These are phyloP conservation scores for Alviniconcha strummeri DNA, from an alignment of 2,888 invertebrate species.

Conservation along the genomic window DNA sequence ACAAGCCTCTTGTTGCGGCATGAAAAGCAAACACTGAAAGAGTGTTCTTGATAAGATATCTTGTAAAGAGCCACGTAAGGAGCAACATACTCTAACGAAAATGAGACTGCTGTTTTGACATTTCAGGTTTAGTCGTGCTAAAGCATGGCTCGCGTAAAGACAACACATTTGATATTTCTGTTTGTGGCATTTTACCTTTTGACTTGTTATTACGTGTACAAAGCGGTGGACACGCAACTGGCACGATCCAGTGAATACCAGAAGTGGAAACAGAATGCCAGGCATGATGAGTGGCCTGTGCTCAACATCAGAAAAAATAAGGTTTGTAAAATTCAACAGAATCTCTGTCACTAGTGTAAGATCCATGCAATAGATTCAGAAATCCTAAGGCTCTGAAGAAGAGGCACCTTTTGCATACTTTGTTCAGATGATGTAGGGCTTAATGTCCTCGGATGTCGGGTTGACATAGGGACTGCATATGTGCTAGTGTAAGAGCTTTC, in stretches of 20 bases:
- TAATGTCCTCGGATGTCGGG: no score
- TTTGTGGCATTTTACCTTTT: conserved; percentile 15
- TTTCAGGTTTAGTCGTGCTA: not conserved
- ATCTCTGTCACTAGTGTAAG: no score
- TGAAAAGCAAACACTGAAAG: conserved; percentile 15
- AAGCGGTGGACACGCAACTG: conserved; percentile 21
- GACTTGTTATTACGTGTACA: conserved; percentile 27
- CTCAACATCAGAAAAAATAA: conserved; percentile 20
- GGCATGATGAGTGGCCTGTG: conserved; percentile 17
- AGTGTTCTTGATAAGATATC: not conserved
- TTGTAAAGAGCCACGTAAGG: no score
- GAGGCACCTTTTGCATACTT: no score
- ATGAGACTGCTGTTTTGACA: not conserved
- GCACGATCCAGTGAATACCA: not conserved
- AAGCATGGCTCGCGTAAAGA: conserved; percentile 17
- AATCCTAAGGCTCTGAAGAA: no score
- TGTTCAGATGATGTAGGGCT: no score
- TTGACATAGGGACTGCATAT: no score
- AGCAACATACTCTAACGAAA: no score
- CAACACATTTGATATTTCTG: conserved; percentile 14
- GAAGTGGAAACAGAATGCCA: conserved; percentile 11
- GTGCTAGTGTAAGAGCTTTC: no score
- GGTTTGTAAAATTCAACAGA: not conserved
- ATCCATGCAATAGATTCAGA: no score
- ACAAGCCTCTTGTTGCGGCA: not conserved